Conservation (phyloP, 1,140 invertebrate species). For the Brachionus manjavacas region DNA sequence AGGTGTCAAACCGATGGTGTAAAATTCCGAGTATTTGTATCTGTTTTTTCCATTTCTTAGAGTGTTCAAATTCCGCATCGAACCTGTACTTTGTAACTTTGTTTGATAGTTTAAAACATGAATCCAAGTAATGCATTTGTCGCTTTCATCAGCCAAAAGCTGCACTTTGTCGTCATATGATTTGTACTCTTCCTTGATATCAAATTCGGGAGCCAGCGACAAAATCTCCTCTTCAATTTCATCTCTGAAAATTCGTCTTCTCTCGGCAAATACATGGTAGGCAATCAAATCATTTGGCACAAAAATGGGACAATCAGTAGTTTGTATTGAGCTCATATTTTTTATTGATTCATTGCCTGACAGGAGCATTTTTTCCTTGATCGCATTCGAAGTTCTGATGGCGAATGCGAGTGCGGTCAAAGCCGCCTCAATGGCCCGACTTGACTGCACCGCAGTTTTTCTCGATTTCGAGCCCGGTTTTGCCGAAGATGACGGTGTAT, state of each 20-base stretch:
- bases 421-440: conserved; percentile 11
- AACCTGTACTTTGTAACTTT: background rate
- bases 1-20: conserved; percentile 3
- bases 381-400: background rate
- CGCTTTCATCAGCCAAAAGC: conserved; percentile 4
- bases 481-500: background rate
- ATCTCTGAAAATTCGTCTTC: background rate
- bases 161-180: conserved; percentile 21
- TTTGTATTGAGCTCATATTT: background rate
- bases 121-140: conserved; percentile 37
- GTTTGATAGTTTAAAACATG: conserved; percentile 37
- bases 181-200: conserved; percentile 8
- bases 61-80: conserved; percentile 38
- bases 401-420: background rate
- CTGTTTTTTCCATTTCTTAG: conserved; percentile 20
- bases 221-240: conserved; percentile 34
- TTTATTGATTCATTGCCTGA: conserved; percentile 19
- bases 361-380: conserved; percentile 24
- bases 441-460: background rate
- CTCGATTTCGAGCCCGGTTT: background rate
- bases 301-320: background rate
- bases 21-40: conserved; percentile 31
- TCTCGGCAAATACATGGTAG: conserved; percentile 21
- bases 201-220: conserved; percentile 28
- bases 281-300: conserved; percentile 14